Evolutionary conservation across 2,113 vertebrate genomes (phyloP).

Genomic region (Pygoscelis adeliae): DNA sequence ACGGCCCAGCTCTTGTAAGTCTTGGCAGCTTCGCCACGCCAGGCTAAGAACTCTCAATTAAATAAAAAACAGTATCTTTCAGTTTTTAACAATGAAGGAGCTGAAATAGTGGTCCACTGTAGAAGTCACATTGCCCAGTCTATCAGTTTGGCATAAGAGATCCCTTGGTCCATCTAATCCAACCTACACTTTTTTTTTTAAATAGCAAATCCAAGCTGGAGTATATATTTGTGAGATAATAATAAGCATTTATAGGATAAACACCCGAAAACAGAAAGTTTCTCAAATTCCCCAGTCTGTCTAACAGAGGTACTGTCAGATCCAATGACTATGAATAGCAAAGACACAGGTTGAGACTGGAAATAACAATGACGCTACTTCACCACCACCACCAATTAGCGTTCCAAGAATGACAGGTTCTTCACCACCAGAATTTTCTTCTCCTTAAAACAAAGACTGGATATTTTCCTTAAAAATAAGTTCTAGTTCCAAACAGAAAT

Average conservation of each 20-base stretch:
- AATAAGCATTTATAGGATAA: not conserved
- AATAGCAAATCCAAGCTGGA: not conserved
- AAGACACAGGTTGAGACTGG: not conserved
- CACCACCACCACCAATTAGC: not conserved
- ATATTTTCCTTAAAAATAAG: not conserved
- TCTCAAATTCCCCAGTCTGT: not conserved
- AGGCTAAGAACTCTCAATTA: not conserved
- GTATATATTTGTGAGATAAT: not conserved
- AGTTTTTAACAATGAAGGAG: not conserved
- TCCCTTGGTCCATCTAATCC: not conserved
- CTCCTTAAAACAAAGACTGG: not conserved
- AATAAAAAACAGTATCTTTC: not conserved
- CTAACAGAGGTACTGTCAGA: not conserved
- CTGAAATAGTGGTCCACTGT: not conserved
- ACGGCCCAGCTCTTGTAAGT: not conserved
- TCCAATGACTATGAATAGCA: not conserved
- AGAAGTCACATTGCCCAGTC: not conserved
- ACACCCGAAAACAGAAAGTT: not conserved
- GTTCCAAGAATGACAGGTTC: not conserved
- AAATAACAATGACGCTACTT: not conserved
- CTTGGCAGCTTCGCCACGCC: not conserved
- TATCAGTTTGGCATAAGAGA: not conserved
- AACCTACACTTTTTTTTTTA: not conserved
- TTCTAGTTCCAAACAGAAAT: not conserved
- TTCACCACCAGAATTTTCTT: not conserved